Base-by-base conservation (phyloP, 2,797 vertebrate genomes). In the Fringilla coelebs region DNA sequence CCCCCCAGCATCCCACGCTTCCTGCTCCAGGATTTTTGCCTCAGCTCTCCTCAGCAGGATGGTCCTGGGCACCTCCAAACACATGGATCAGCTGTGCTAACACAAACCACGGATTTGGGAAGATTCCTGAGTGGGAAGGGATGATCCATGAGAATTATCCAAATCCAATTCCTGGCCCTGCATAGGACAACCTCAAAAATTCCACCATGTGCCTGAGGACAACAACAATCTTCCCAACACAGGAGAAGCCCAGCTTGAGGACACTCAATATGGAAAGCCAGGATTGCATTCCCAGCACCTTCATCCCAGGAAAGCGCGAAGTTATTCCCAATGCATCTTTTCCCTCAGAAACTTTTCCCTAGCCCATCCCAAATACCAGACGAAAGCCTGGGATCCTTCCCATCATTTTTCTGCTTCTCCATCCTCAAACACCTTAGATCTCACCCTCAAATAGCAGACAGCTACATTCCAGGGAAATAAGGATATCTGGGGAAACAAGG, bases 221-320 rank as follows among this genome's bases (percentile, higher is more conserved):
- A 32, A 49, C 0, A 4, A 29, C 1, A 28, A 38, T 6, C 24
- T 18, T 62, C 55, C 22, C 2, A 15, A 14, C 1, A 1, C 0
- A 2, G 52, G 20, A 21, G 31, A 29, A 48, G 43, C 6, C 11
- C 57, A 31, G 12, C 48, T 13, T 0, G 26, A 73, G 43, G 76
- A 45, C 12, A 1, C n/a, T 6, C 14, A 3, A 4, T 1, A 31
- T 0, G 14, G 25, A 38, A 68, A 57, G 28, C 7, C 31, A 28
- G 72, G 18, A 29, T 1, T 22, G 11, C 4, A 1, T 40, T 67
- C 20, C 2, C 58, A 10, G 48, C 48, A 57, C 4, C 78, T 24
- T 25, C 45, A 29, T 13, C 29, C 36, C n/a, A 13, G 22, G n/a
- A 48, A 26, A 32, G 19, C 0, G 0, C 2, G 31, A 46, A 40